phyloP scores from a whole-genome alignment of 2,888 invertebrate species.

The Isoperla grammatica region DNA sequence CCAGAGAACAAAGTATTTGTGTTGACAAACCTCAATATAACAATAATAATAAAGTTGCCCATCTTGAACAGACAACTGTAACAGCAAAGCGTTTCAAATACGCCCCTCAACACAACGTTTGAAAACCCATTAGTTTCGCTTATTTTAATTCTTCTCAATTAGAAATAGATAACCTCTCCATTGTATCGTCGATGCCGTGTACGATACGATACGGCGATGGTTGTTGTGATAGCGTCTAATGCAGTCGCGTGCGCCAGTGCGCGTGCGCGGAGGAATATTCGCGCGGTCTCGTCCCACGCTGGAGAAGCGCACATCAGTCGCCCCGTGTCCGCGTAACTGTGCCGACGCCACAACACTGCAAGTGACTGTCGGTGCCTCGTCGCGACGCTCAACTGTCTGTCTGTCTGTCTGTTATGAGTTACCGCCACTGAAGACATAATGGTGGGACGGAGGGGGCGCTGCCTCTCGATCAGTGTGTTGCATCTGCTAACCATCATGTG shows the following conservation, averaged over 20 bases:
- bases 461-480: constrained; percentile 42
- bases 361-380: not conserved
- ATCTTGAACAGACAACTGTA: constrained; percentile 3
- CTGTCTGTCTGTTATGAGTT: too few species aligned
- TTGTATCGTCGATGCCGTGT: too few species aligned
- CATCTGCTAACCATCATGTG: constrained; percentile 45
- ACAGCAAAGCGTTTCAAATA: not conserved
- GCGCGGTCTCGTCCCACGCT: not conserved
- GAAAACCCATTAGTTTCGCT: too few species aligned
- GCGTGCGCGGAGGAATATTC: not conserved
- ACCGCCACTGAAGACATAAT: not conserved
- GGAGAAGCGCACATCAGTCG: not conserved
- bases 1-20: too few species aligned
- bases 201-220: too few species aligned
- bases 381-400: not conserved
- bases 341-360: not conserved
- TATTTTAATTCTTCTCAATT: too few species aligned
- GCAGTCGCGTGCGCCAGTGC: not conserved
- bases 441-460: constrained; percentile 36
- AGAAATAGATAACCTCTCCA: too few species aligned
- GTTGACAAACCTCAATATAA: too few species aligned
- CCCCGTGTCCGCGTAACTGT: not conserved
- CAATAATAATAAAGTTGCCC: not conserved
- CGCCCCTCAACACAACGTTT: too few species aligned
- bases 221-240: too few species aligned